phyloP scores from a whole-genome alignment of 2,797 vertebrate species.

The Periparus ater region DNA sequence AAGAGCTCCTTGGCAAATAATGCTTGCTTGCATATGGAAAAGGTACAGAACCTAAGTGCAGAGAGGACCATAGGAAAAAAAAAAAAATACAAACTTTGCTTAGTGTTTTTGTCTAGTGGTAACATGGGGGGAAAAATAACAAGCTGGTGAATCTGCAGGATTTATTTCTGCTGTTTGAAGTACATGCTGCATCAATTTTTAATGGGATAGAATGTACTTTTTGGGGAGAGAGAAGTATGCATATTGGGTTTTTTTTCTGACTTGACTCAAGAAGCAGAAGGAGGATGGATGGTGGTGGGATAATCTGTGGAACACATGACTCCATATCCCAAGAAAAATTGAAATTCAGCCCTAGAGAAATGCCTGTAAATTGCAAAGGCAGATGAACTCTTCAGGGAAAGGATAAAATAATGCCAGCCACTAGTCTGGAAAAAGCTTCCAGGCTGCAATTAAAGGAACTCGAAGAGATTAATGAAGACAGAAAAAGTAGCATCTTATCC shows the following conservation, averaged over 20 bases:
- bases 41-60: neutral
- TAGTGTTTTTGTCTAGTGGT: neutral
- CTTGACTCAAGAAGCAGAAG: neutral
- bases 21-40: neutral
- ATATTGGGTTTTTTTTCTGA: neutral
- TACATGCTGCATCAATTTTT: neutral
- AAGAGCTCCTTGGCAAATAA: neutral
- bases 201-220: neutral
- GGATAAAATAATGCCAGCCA: constrained; percentile 9
- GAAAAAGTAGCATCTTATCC: neutral
- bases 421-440: neutral
- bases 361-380: constrained; percentile 35
- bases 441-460: constrained; percentile 34
- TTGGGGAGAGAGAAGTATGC: neutral
- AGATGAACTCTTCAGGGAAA: constrained; percentile 7
- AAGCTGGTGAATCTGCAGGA: neutral
- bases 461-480: neutral
- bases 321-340: neutral
- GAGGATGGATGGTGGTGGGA: neutral
- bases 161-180: neutral
- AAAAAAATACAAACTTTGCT: neutral
- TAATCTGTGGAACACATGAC: constrained; percentile 6
- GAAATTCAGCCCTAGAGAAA: constrained; percentile 6
- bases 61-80: neutral
- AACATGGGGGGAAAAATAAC: neutral